phyloP scores from a whole-genome alignment of 2,113 vertebrate genomes.

The Scomber colias region DNA sequence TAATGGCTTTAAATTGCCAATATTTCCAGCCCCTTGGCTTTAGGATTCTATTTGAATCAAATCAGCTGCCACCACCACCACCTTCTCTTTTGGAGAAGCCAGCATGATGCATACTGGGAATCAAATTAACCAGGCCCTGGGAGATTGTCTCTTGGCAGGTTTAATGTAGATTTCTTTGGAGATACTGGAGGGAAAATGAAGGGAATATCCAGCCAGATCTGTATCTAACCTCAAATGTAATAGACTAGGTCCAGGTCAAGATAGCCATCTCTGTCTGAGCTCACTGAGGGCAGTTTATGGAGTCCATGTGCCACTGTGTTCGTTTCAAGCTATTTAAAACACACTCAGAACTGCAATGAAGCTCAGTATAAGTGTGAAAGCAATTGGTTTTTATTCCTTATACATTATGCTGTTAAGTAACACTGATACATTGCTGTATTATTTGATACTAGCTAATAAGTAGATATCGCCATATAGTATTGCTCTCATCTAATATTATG shows the following conservation, averaged over 20 bases:
- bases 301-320: constrained; percentile 19
- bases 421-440: not conserved
- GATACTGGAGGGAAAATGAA: constrained; percentile 71
- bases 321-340: constrained; percentile 20
- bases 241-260: constrained; percentile 73
- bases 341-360: not conserved
- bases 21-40: constrained; percentile 55
- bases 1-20: constrained; percentile 48
- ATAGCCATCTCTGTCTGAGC: constrained; percentile 63
- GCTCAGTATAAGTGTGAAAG: not conserved
- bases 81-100: constrained; percentile 39
- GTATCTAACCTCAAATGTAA: constrained; percentile 75
- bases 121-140: constrained; percentile 58
- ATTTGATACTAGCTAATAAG: not conserved
- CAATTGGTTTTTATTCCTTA: not conserved
- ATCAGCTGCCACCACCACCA: not conserved
- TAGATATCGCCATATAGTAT: not conserved
- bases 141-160: constrained; percentile 62
- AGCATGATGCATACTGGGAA: constrained; percentile 51
- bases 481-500: not conserved
- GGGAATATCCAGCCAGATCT: constrained; percentile 66
- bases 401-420: not conserved
- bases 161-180: constrained; percentile 69
- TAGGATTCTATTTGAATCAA: constrained; percentile 46
- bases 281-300: constrained; percentile 49